phyloP scores from a whole-genome alignment of 2,888 invertebrate genomes.

The Stenodera caucasica region DNA sequence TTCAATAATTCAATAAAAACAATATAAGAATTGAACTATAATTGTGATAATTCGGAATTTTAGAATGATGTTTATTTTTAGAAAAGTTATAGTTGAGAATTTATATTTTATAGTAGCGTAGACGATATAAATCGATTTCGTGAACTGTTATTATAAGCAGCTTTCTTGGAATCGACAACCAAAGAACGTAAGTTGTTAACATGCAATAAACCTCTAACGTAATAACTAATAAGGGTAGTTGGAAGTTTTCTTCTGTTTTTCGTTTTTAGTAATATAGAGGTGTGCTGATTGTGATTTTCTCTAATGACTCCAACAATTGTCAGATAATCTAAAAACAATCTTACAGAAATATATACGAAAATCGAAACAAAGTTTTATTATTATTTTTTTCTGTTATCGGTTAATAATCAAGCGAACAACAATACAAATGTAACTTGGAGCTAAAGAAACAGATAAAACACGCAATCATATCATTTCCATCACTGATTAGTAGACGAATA shows the following conservation, averaged over 20 bases:
- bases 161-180: conserved; percentile 44
- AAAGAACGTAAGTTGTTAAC: conserved; percentile 37
- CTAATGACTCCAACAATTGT: conserved; percentile 2
- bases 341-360: neutral
- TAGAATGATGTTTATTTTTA: neutral
- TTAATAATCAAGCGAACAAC: conserved; percentile 3
- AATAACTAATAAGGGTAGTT: conserved; percentile 25
- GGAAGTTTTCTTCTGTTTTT: conserved; percentile 1
- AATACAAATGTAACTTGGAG: neutral
- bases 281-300: neutral
- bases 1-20: neutral
- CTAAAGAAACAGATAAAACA: conserved; percentile 6
- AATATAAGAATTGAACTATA: neutral
- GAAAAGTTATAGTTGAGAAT: neutral
- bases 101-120: neutral
- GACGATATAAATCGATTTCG: neutral
- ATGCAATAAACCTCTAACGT: conserved; percentile 40
- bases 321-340: neutral
- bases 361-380: neutral
- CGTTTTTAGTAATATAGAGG: neutral
- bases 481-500: neutral
- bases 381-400: neutral
- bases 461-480: conserved; percentile 1
- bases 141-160: conserved; percentile 31
- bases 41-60: neutral